A percentile compares a stretch with the other conserved stretches of the same genome.
These are phyloP conservation scores for Drosophila auraria DNA, from an alignment of 1,140 invertebrate genomes.

Conservation along the genomic window DNA sequence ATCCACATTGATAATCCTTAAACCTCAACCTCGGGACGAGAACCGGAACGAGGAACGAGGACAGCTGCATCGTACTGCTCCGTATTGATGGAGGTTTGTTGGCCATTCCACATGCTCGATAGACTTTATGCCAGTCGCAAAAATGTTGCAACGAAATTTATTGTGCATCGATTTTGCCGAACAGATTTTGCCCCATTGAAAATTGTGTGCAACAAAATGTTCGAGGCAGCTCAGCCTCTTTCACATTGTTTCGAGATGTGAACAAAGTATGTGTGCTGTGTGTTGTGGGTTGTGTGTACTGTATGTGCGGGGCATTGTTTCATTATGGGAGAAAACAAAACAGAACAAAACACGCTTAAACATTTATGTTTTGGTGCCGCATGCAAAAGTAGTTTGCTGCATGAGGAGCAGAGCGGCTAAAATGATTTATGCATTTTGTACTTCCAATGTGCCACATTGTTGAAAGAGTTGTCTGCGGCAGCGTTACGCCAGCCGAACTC, in stretches of 20 bases:
- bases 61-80: slow-evolving; percentile 33
- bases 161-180: slow-evolving; percentile 67
- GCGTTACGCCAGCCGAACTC: slow-evolving; percentile 3
- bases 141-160: slow-evolving; percentile 71
- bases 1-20: slow-evolving; percentile 57
- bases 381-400: slow-evolving; percentile 54
- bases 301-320: slow-evolving; percentile 43
- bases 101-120: slow-evolving; percentile 53
- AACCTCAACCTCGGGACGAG: slow-evolving; percentile 38
- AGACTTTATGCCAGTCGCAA: slow-evolving; percentile 55
- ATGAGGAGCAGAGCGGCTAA: slow-evolving; percentile 23
- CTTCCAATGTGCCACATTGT: slow-evolving; percentile 73
- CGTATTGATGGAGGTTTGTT: slow-evolving; percentile 42
- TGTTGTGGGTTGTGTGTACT: slow-evolving; percentile 1
- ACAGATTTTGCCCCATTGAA: slow-evolving; percentile 53
- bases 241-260: slow-evolving; percentile 59
- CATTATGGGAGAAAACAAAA: slow-evolving; percentile 51
- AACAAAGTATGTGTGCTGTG: slow-evolving; percentile 42
- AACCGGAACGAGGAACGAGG: slow-evolving; percentile 8
- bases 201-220: slow-evolving; percentile 62
- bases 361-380: slow-evolving; percentile 64
- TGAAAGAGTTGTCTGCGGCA: slow-evolving; percentile 57
- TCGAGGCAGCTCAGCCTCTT: slow-evolving; percentile 48
- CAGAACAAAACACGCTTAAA: slow-evolving; percentile 67
- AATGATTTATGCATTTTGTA: slow-evolving; percentile 77